A percentile compares a stretch with the other conserved stretches of the same genome.
Evolutionary conservation across 1,140 invertebrate genomes (phyloP).

Genomic region (Adoxophyes honmai): DNA sequence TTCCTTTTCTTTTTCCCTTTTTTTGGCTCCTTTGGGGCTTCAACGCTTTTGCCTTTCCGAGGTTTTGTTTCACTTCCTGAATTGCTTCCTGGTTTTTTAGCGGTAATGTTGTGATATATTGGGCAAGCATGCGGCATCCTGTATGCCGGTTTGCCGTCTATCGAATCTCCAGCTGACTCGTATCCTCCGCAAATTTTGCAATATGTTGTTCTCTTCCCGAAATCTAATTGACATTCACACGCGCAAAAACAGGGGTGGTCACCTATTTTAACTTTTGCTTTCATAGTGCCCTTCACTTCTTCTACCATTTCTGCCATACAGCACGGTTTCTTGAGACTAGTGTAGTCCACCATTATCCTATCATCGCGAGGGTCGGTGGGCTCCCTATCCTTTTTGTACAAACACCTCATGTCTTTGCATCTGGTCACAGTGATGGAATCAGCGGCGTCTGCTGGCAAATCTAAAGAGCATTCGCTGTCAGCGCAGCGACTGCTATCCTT

Average conservation of each 20-base stretch:
- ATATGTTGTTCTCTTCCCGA: constrained; percentile 60
- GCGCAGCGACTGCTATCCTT: constrained; percentile 26
- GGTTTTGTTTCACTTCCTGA: constrained; percentile 42
- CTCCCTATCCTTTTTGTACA: constrained; percentile 33
- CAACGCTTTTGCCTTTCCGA: constrained; percentile 39
- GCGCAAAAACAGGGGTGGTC: constrained; percentile 58
- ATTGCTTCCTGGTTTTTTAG: constrained; percentile 50
- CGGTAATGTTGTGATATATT: constrained; percentile 56
- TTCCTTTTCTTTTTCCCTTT: constrained; percentile 51
- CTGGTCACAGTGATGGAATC: constrained; percentile 35
- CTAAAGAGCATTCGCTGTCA: constrained; percentile 35
- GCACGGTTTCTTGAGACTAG: constrained; percentile 35
- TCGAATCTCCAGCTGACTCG: constrained; percentile 51
- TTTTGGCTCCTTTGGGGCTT: constrained; percentile 56
- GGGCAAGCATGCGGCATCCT: constrained; percentile 53
- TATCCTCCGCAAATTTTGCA: constrained; percentile 61
- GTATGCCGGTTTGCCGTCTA: constrained; percentile 24
- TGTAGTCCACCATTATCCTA: constrained; percentile 43
- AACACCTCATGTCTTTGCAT: constrained; percentile 45
- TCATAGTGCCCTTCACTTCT: constrained; percentile 43
- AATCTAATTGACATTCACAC: constrained; percentile 64
- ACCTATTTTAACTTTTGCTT: constrained; percentile 44
- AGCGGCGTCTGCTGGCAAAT: constrained; percentile 34
- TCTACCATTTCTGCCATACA: constrained; percentile 43
- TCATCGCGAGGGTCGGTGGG: constrained; percentile 37